Percentiles rank a stretch among this genome's conserved stretches.
These are phyloP conservation scores for Anagyrus pseudococci DNA, from an alignment of 2,888 invertebrate species.

Conservation along the genomic window DNA sequence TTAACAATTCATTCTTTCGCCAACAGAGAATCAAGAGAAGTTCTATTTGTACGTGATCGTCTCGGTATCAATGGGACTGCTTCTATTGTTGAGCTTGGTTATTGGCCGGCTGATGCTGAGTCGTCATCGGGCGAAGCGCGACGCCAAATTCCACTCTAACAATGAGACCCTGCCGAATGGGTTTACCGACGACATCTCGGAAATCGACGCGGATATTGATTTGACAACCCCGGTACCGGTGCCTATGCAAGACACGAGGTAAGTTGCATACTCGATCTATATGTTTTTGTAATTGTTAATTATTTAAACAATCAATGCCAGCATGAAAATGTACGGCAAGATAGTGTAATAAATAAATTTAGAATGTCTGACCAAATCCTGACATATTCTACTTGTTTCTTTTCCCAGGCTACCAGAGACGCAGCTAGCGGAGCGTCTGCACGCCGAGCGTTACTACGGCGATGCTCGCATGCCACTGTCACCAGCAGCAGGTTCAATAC, in stretches of 20 bases:
- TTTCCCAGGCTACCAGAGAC: slow-evolving; percentile 54
- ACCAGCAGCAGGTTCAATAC: slow-evolving; percentile 48
- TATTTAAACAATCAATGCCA: background rate
- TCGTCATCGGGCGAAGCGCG: slow-evolving; percentile 69
- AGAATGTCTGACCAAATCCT: background rate
- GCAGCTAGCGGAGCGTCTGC: slow-evolving; percentile 56
- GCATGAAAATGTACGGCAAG: background rate
- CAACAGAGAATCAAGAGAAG: slow-evolving; percentile 79
- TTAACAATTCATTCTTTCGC: too few species aligned
- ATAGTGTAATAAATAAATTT: background rate
- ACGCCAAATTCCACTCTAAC: slow-evolving; percentile 74
- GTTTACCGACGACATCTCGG: slow-evolving; percentile 86
- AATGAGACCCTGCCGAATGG: slow-evolving; percentile 81
- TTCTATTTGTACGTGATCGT: slow-evolving; percentile 85
- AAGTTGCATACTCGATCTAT: slow-evolving; percentile 2
- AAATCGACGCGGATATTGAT: slow-evolving; percentile 82
- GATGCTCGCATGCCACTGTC: slow-evolving; percentile 56
- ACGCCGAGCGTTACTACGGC: slow-evolving; percentile 56
- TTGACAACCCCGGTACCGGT: slow-evolving; percentile 74
- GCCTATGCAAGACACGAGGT: slow-evolving; percentile 61
- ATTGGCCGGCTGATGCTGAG: slow-evolving; percentile 75
- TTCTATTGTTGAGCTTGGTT: slow-evolving; percentile 76
- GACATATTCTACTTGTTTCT: too few species aligned
- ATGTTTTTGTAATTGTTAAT: background rate
- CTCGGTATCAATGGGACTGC: slow-evolving; percentile 74